These are phyloP conservation scores for Phenacoccus solenopsis DNA, from an alignment of 1,140 invertebrate species.

Conservation along the genomic window DNA sequence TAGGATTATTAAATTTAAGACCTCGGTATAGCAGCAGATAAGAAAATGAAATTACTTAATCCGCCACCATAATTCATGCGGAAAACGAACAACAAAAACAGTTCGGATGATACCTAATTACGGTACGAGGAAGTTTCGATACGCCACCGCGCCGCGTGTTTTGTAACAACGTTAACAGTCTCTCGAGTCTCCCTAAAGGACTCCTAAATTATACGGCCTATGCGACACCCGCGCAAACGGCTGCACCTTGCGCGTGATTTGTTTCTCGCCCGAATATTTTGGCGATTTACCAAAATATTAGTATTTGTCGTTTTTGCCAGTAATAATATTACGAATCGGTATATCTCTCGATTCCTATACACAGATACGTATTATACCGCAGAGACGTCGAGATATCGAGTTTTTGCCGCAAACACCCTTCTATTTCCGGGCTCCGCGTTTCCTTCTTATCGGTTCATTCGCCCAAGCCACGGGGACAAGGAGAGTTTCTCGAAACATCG, in stretches of 20 bases:
- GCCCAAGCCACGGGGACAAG: no score
- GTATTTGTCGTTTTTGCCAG: constrained; percentile 1
- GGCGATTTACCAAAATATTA: not conserved
- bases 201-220: not conserved
- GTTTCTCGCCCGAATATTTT: not conserved
- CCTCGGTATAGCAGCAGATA: not conserved
- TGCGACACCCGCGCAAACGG: not conserved
- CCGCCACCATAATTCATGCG: not conserved
- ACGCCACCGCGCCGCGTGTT: not conserved
- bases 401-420: no score
- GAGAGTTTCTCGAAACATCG: no score
- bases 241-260: not conserved
- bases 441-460: no score
- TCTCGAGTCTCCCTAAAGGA: not conserved
- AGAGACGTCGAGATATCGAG: not conserved
- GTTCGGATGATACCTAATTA: not conserved
- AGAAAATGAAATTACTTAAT: constrained; percentile 3
- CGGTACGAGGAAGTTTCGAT: not conserved
- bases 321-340: not conserved
- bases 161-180: not conserved
- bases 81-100: constrained; percentile 2
- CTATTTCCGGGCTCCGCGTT: no score
- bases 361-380: no score
- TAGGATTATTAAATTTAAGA: not conserved
- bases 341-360: not conserved